These are phyloP conservation scores for Propithecus deckenii DNA, from an alignment of 2,797 vertebrate species.

Conservation along the genomic window DNA sequence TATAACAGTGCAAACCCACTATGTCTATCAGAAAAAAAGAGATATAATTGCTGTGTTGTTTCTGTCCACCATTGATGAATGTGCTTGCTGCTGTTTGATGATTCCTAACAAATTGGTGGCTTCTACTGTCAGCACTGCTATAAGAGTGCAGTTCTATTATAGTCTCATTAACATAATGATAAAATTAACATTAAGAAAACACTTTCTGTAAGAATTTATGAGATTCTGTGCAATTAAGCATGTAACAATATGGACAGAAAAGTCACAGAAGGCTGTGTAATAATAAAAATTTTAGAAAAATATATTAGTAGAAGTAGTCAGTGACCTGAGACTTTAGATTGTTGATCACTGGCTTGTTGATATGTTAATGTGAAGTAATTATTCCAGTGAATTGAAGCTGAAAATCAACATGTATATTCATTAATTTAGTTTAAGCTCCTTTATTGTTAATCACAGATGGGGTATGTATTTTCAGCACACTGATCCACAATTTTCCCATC, in stretches of 20 bases:
- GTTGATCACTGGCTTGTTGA: slow-evolving; percentile 71
- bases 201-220: slow-evolving; percentile 22
- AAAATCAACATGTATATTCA: slow-evolving; percentile 76
- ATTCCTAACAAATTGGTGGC: not conserved
- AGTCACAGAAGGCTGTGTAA: slow-evolving; percentile 16
- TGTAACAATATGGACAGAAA: slow-evolving; percentile 23
- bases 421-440: slow-evolving; percentile 76
- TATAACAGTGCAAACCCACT: not conserved
- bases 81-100: not conserved
- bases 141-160: not conserved
- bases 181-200: slow-evolving; percentile 45
- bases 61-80: not conserved
- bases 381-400: slow-evolving; percentile 78
- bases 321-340: slow-evolving; percentile 71
- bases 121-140: slow-evolving; percentile 22
- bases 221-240: slow-evolving; percentile 47
- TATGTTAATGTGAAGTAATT: slow-evolving; percentile 79
- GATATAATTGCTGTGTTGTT: not conserved
- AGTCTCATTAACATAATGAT: slow-evolving; percentile 13
- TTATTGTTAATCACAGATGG: slow-evolving; percentile 70
- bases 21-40: not conserved
- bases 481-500: slow-evolving; percentile 46
- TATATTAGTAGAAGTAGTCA: slow-evolving; percentile 57
- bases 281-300: not conserved
- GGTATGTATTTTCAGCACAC: slow-evolving; percentile 67